Evolutionary conservation across 2,113 vertebrate genomes (phyloP).

Genomic region (Cyphomyrus discorhynchus): DNA sequence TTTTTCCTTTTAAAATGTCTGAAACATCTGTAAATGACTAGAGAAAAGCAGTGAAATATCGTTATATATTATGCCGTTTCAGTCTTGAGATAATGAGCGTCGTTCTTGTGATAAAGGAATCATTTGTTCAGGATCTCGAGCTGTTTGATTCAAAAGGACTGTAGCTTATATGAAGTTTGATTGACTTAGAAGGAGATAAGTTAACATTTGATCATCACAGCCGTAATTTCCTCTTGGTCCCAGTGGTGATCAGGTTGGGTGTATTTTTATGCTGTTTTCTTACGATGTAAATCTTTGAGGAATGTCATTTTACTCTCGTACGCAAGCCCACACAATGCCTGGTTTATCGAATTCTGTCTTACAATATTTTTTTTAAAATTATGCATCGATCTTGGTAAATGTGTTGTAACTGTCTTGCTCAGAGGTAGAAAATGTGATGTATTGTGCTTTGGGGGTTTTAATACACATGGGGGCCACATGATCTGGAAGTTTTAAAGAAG

Average conservation of each 20-base stretch:
- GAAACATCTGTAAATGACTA: not conserved
- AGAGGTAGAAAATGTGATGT: too few relatives aligned
- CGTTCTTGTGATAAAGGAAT: not conserved
- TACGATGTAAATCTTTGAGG: not conserved
- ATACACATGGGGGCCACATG: too few relatives aligned
- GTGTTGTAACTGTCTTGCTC: too few relatives aligned
- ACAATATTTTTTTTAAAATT: not conserved
- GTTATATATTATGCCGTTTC: not conserved
- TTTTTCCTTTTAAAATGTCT: not conserved
- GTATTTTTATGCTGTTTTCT: not conserved
- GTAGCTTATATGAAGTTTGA: not conserved
- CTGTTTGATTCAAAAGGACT: not conserved
- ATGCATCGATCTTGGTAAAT: not conserved
- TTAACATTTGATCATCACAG: not conserved
- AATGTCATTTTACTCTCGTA: not conserved
- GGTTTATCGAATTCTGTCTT: not conserved
- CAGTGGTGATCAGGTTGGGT: not conserved
- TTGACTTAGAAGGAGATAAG: not conserved
- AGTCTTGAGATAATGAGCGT: not conserved
- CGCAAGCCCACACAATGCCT: not conserved
- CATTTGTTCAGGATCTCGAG: not conserved
- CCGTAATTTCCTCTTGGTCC: not conserved
- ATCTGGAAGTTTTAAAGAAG: too few relatives aligned
- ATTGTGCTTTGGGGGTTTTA: too few relatives aligned
- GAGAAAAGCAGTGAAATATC: not conserved